These are phyloP conservation scores for Chlorops oryzae DNA, from an alignment of 1,140 invertebrate genomes.

Conservation along the genomic window DNA sequence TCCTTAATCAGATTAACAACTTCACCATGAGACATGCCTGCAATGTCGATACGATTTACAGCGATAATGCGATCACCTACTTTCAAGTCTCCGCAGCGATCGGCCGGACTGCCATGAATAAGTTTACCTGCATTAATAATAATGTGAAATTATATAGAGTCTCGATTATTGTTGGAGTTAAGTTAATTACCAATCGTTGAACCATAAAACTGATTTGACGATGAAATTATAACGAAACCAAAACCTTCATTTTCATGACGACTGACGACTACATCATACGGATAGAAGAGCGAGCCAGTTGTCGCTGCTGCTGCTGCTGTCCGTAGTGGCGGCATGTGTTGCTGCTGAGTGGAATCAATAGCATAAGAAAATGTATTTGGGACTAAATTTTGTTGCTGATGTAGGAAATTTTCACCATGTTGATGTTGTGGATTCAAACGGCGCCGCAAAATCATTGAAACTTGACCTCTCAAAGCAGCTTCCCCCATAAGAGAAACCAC, in stretches of 20 bases:
- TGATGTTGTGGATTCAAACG: constrained; percentile 44
- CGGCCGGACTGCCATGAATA: constrained; percentile 91
- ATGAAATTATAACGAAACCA: constrained; percentile 98
- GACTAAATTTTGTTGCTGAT: neutral
- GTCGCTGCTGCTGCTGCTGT: constrained; percentile 7
- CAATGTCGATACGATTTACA: constrained; percentile 90
- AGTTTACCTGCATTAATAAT: constrained; percentile 64
- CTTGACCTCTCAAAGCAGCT: constrained; percentile 67
- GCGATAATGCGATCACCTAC: constrained; percentile 94
- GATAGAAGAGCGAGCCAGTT: constrained; percentile 47
- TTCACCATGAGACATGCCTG: constrained; percentile 89
- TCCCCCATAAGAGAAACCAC: constrained; percentile 85
- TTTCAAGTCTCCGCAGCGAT: constrained; percentile 80
- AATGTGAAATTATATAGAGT: neutral
- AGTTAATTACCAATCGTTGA: constrained; percentile 76
- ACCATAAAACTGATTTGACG: constrained; percentile 68
- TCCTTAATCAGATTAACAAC: constrained; percentile 93
- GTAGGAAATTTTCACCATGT: neutral
- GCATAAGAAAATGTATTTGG: constrained; percentile 18
- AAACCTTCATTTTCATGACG: constrained; percentile 93
- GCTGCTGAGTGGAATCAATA: constrained; percentile 1
- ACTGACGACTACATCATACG: constrained; percentile 83
- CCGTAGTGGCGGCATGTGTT: constrained; percentile 27
- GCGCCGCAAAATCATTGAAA: constrained; percentile 64
- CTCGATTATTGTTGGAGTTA: neutral